A percentile compares a stretch with the other conserved stretches of the same genome.
These are phyloP conservation scores for Alitta virens DNA, from an alignment of 2,888 invertebrate genomes.

Conservation along the genomic window DNA sequence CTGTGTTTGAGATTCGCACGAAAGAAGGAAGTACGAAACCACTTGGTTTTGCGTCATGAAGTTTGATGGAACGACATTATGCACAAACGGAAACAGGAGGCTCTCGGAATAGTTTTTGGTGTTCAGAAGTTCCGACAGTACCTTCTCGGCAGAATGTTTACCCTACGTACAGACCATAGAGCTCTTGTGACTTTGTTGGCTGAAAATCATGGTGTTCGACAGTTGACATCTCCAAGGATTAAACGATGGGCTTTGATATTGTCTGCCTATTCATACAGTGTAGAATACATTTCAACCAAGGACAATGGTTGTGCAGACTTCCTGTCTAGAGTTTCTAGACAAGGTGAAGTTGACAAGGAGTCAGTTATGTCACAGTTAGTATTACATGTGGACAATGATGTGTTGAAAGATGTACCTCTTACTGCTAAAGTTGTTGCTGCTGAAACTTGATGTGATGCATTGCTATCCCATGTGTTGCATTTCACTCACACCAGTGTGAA, in stretches of 20 bases:
- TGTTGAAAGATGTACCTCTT: background rate
- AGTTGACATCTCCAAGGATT: background rate
- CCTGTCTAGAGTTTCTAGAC: background rate
- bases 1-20: background rate
- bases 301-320: background rate
- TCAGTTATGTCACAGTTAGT: no score
- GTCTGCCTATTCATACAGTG: background rate
- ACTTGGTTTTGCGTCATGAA: slow-evolving; percentile 1
- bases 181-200: slow-evolving; percentile 1
- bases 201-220: background rate
- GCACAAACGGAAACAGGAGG: slow-evolving; percentile 9
- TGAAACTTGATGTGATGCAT: background rate
- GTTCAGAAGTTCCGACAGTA: slow-evolving; percentile 1
- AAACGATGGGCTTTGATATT: slow-evolving; percentile 3
- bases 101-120: slow-evolving; percentile 5
- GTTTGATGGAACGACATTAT: slow-evolving; percentile 9
- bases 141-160: slow-evolving; percentile 6
- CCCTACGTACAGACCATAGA: slow-evolving; percentile 4
- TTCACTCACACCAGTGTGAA: background rate
- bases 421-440: background rate
- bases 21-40: slow-evolving; percentile 1
- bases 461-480: background rate
- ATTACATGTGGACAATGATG: no score
- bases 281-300: background rate
- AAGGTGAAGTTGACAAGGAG: no score